phyloP scores from a whole-genome alignment of 1,140 invertebrate genomes.

The Bombus waltoni region DNA sequence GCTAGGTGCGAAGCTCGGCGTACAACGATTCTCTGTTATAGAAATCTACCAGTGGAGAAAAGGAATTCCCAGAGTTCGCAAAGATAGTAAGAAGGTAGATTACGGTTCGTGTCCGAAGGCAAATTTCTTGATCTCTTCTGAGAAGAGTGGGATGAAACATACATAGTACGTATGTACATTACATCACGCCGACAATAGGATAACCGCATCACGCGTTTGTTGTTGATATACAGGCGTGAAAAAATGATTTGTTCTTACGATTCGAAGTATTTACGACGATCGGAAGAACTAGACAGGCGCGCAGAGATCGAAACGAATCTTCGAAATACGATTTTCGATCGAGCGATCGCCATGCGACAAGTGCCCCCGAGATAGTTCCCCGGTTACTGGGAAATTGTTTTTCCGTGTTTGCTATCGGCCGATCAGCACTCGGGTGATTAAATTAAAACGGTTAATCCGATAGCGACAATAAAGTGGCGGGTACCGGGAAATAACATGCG shows the following conservation, averaged over 20 bases:
- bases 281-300: neutral
- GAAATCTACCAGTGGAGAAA: neutral
- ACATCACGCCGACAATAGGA: neutral
- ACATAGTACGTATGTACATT: neutral
- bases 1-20: too few relatives aligned
- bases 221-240: neutral
- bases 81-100: neutral
- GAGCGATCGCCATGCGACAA: constrained; percentile 62
- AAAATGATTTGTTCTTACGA: neutral
- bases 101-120: too few relatives aligned
- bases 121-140: too few relatives aligned
- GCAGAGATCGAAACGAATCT: constrained; percentile 32
- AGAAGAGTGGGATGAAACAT: neutral
- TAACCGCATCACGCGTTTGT: neutral
- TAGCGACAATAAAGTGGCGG: constrained; percentile 71
- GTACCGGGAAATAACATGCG: constrained; percentile 66
- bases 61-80: neutral
- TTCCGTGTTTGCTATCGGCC: constrained; percentile 71
- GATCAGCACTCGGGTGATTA: constrained; percentile 72
- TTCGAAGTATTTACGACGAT: neutral
- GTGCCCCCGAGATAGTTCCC: constrained; percentile 63
- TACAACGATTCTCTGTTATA: neutral
- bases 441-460: constrained; percentile 75
- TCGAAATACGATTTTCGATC: constrained; percentile 60
- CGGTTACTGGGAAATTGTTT: constrained; percentile 73